Base-by-base conservation (phyloP, 2,797 vertebrate species). In the Malurus leucopterus region DNA sequence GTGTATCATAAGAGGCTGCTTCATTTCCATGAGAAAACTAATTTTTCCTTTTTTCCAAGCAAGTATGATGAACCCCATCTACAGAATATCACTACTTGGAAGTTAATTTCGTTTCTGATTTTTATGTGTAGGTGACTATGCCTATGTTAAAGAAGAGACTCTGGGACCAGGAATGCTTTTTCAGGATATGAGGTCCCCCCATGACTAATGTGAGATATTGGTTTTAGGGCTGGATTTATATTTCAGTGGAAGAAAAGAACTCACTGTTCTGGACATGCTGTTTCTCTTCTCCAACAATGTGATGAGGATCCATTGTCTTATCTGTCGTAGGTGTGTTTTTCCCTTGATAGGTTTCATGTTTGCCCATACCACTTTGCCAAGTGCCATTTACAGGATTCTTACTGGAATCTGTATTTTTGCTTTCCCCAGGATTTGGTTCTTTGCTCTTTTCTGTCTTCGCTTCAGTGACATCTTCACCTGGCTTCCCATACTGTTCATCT, bases 191-290 rank as follows among this genome's bases (percentile, higher is more conserved):
- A 43, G 4, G 12, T 30, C 19, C 18, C 22, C 12, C 29, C 30
- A 36, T 5, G 11, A 29, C 17, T 20, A 16, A 49, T 19, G 21
- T 34, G 16, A 78, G 21, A 59, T 19, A 49, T 3, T 61, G 13
- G 12, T 6, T 86, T 87, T 80, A 53, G 53, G 59, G 46, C 5
- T 62, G 30, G 27, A 65, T 78, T 86, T 36, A 29, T 1, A 4
- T 43, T 67, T 64, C 57, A 61, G 54, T 24, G 7, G 55, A 72
- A 92, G 55, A 13, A 57, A 6, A 86, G 11, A 53, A 92, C 96
- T 77, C 97, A 99, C 98, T 98, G 20, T 98, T 98, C 91, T 98
- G 98, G 70, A 98, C 92, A 57, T 94, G 94, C 75, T 88, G 95
- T 43, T 96, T 96, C 69, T 97, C 96, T 47, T 95, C 96, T 89